phyloP scores from a whole-genome alignment of 2,888 invertebrate species.

The Diarsia brunnea region DNA sequence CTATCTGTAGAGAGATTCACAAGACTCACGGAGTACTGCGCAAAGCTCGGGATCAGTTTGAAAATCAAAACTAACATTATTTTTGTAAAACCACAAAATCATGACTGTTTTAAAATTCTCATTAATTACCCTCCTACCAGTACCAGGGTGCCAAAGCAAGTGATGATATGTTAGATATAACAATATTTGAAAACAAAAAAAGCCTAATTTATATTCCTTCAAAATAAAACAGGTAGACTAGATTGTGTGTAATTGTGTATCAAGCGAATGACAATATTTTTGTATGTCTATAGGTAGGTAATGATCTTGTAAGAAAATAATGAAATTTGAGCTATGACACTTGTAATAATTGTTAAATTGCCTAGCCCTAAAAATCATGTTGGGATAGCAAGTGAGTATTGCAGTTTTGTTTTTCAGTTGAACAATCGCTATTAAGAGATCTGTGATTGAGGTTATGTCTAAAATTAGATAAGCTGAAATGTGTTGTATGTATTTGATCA shows the following conservation, averaged over 20 bases:
- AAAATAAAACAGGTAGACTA: slow-evolving; percentile 3
- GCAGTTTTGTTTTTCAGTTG: slow-evolving; percentile 11
- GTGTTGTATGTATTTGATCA: slow-evolving; percentile 32
- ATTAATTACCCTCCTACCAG: neutral
- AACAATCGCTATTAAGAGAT: neutral
- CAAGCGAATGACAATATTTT: slow-evolving; percentile 39
- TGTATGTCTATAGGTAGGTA: slow-evolving; percentile 52
- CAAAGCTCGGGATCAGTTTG: slow-evolving; percentile 94
- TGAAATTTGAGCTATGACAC: slow-evolving; percentile 2
- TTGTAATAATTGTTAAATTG: neutral
- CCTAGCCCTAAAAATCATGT: neutral
- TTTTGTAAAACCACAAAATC: neutral
- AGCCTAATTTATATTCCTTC: slow-evolving; percentile 10
- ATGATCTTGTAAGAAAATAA: slow-evolving; percentile 19
- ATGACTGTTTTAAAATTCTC: slow-evolving; percentile 8
- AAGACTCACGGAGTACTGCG: slow-evolving; percentile 95
- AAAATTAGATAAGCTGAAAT: slow-evolving; percentile 44
- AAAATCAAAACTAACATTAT: slow-evolving; percentile 80
- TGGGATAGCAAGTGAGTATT: neutral
- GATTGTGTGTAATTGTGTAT: slow-evolving; percentile 6
- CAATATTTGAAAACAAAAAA: slow-evolving; percentile 7
- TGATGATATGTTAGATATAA: slow-evolving; percentile 33
- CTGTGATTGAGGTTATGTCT: slow-evolving; percentile 58
- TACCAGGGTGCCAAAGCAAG: slow-evolving; percentile 2
- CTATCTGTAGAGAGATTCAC: slow-evolving; percentile 95